phyloP scores from a whole-genome alignment of 2,113 vertebrate genomes.

The Proteles cristata region DNA sequence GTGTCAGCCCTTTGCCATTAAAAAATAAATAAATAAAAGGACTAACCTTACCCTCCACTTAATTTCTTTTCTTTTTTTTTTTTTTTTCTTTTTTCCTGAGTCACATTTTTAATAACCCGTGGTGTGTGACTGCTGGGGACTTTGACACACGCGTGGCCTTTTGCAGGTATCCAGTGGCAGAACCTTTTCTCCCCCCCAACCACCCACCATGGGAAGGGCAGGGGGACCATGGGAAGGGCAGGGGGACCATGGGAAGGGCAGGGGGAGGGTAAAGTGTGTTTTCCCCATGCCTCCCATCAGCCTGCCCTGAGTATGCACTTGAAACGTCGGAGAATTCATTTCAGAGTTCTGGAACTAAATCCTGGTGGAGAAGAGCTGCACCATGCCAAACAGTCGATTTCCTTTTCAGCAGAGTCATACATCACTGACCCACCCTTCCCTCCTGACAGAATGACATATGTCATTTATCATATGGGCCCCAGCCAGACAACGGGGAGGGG shows the following conservation, averaged over 20 bases:
- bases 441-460: slow-evolving; percentile 98
- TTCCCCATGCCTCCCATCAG: slow-evolving; percentile 83
- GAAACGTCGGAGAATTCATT: slow-evolving; percentile 94
- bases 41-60: slow-evolving; percentile 83
- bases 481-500: slow-evolving; percentile 88
- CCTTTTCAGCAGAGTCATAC: slow-evolving; percentile 95
- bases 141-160: slow-evolving; percentile 86
- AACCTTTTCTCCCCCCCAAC: background rate
- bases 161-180: slow-evolving; percentile 81
- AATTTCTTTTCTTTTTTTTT: slow-evolving; percentile 77
- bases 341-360: slow-evolving; percentile 92
- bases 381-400: slow-evolving; percentile 99
- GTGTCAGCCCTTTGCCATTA: slow-evolving; percentile 87
- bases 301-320: slow-evolving; percentile 88
- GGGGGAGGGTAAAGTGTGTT: slow-evolving; percentile 79
- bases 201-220: too few species aligned
- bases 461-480: slow-evolving; percentile 98
- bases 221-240: background rate
- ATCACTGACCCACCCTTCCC: slow-evolving; percentile 99
- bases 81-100: background rate
- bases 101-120: slow-evolving; percentile 63
- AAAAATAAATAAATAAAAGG: slow-evolving; percentile 89
- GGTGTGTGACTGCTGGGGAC: slow-evolving; percentile 90
- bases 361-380: slow-evolving; percentile 89
- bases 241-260: slow-evolving; percentile 76